Evolutionary conservation across 2,797 vertebrate species (phyloP).

Genomic region (Karalla daura): DNA sequence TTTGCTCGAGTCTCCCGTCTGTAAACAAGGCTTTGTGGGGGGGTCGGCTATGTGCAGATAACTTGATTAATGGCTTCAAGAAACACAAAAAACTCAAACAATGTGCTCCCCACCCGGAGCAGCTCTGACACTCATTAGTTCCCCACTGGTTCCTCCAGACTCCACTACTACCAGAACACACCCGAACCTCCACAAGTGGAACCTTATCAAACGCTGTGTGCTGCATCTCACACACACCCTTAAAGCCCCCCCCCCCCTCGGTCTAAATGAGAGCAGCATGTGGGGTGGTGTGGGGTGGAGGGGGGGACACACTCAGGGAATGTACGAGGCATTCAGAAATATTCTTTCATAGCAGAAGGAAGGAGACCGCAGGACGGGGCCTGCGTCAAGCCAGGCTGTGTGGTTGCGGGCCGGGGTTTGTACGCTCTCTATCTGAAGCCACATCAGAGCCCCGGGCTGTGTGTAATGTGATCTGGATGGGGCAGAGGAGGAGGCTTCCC

Average conservation of each 20-base stretch:
- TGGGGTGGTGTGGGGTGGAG: neutral
- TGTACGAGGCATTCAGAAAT: slow-evolving; percentile 72
- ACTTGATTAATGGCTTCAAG: neutral
- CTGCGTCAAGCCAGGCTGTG: slow-evolving; percentile 62
- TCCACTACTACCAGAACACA: slow-evolving; percentile 30
- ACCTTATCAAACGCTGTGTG: slow-evolving; percentile 28
- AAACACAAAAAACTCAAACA: neutral
- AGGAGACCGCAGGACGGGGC: slow-evolving; percentile 75
- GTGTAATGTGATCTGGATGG: slow-evolving; percentile 77
- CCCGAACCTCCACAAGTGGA: slow-evolving; percentile 46
- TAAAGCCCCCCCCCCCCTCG: slow-evolving; percentile 47
- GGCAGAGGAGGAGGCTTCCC: slow-evolving; percentile 69
- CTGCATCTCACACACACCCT: slow-evolving; percentile 43
- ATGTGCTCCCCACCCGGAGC: slow-evolving; percentile 8
- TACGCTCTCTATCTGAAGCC: slow-evolving; percentile 74
- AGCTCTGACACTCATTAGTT: slow-evolving; percentile 32
- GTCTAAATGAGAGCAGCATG: slow-evolving; percentile 73
- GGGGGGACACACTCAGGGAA: slow-evolving; percentile 59
- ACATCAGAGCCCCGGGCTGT: slow-evolving; percentile 77
- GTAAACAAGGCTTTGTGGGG: too few species aligned
- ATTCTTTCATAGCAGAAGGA: slow-evolving; percentile 75
- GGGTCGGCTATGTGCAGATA: slow-evolving; percentile 7
- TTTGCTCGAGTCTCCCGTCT: too few species aligned
- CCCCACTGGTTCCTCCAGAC: neutral
- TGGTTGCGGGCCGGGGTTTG: slow-evolving; percentile 74